phyloP scores from a whole-genome alignment of 2,113 vertebrate genomes.

The Mesembrinibis cayennensis region DNA sequence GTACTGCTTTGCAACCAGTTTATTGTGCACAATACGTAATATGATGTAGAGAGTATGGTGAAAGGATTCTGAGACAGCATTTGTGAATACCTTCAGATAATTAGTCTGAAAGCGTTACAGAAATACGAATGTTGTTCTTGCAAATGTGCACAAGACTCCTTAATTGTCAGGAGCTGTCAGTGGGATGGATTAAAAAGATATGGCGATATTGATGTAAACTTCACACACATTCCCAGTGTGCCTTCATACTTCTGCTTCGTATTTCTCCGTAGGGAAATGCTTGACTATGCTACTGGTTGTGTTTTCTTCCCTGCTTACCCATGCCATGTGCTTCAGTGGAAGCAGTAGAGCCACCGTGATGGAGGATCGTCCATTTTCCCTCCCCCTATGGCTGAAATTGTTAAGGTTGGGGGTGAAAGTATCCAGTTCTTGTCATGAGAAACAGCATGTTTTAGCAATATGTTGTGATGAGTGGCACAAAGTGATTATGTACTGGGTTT shows the following conservation, averaged over 20 bases:
- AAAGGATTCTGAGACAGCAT: background rate
- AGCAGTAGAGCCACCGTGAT: background rate
- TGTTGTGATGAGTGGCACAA: background rate
- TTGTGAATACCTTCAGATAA: background rate
- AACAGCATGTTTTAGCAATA: background rate
- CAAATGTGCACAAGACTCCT: background rate
- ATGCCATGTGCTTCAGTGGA: background rate
- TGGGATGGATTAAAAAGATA: background rate
- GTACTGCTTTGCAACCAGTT: background rate
- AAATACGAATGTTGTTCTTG: background rate
- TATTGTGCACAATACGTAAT: no score
- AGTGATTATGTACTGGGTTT: background rate
- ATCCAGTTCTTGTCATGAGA: background rate
- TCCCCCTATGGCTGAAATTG: background rate
- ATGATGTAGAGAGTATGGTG: background rate
- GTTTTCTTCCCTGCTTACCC: background rate
- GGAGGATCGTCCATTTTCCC: background rate
- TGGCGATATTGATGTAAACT: background rate
- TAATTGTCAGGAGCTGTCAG: rapidly evolving
- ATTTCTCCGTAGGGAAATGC: background rate
- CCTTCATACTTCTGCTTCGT: background rate
- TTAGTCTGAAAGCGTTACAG: background rate
- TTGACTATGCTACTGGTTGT: background rate
- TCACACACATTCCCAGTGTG: rapidly evolving
- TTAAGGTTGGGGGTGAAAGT: no score